phyloP scores from a whole-genome alignment of 2,888 invertebrate species.

The Drosophila acutilabella region DNA sequence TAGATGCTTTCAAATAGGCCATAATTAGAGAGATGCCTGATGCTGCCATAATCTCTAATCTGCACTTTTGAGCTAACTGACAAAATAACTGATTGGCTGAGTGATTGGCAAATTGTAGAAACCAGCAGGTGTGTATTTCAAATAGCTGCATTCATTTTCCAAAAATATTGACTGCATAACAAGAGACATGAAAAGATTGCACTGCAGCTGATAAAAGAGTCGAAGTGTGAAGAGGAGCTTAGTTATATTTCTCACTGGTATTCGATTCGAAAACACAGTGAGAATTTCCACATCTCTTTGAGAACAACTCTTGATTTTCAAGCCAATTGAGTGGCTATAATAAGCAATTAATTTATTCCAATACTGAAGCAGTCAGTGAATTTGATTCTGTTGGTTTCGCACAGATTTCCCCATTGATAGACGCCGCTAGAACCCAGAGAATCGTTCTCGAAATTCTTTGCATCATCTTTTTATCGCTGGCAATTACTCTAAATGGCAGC shows the following conservation, averaged over 20 bases:
- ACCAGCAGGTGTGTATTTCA: neutral
- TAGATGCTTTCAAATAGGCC: conserved; percentile 1
- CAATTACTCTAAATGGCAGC: conserved; percentile 49
- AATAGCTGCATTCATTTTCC: neutral
- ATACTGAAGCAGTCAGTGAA: no score
- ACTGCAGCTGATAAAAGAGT: no score
- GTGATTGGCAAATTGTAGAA: neutral
- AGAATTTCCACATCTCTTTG: neutral
- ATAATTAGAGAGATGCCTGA: neutral
- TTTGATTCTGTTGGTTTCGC: conserved; percentile 5
- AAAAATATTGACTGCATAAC: neutral
- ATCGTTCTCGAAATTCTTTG: conserved; percentile 4
- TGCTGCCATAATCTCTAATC: neutral
- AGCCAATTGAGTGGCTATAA: neutral
- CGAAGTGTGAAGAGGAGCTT: no score
- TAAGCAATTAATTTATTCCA: neutral
- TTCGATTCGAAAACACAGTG: neutral
- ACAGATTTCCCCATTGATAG: conserved; percentile 13
- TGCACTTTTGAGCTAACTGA: neutral
- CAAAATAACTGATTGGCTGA: conserved; percentile 6
- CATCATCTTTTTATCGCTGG: conserved; percentile 43
- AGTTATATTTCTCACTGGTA: no score
- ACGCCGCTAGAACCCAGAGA: neutral
- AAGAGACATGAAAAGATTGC: neutral
- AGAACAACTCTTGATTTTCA: neutral